Evolutionary conservation across 2,888 invertebrate species (phyloP), one percentile per base, ranked within the genome.

Genomic region (Dioctria linearis): DNA sequence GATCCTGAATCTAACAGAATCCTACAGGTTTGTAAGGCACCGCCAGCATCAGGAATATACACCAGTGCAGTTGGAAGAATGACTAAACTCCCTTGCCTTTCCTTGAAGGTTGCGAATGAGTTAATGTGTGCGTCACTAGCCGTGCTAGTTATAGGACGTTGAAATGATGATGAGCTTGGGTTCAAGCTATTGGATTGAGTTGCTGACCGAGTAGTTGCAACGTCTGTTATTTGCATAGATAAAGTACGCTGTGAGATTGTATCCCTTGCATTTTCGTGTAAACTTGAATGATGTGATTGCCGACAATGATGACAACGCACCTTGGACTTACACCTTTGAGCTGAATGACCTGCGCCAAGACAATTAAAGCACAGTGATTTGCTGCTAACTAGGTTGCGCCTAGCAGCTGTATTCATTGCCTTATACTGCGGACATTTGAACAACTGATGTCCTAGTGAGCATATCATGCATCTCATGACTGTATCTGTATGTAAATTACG

Each of bases 301-400:
- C 42, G 5, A 40, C 66, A 66, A 51, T 51, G 11, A 57, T 71
- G 71, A 46, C 71, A 71, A 8, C 71, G 8, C 5, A 51, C 2
- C 40, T 51, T 71, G 4, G 54, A 54, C 4, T 39, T 71, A 6
- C 51, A 71, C 13, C 49, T 51, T 11, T 51, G 37, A 9, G 51
- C 69, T 37, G 69, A n/a, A n/a, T 71, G 66, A 13, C 66, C 66
- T 11, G 8, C 5, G 13, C 54, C 11, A 9, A 76, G 63, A 11
- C 76, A 76, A 61, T 76, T 76, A n/a, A 76, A 76, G 5, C 59
- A 76, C n/a, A 76, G n/a, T 39, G 54, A 59, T 4, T 43, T 4
- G n/a, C 61, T 76, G 13, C n/a, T 13, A n/a, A 61, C 61, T 13
- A 11, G 61, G n/a, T 25, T 46, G 40, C 61, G 13, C 5, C 54